These are phyloP conservation scores for Rhyzopertha dominica DNA, from an alignment of 1,140 invertebrate genomes.

Conservation along the genomic window DNA sequence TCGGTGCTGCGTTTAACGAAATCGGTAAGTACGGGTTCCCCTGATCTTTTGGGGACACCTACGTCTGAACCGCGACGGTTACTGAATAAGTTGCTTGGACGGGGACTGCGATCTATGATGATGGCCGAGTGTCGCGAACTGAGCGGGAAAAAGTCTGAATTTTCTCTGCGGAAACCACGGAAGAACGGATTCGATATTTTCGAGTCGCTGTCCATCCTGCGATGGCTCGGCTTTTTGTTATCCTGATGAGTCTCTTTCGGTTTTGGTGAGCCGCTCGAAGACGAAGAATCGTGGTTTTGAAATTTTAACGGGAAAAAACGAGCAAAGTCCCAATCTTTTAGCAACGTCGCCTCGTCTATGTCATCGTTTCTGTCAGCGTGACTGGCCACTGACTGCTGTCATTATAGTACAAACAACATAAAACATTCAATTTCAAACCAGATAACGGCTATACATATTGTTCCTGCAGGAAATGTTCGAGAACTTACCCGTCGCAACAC, in stretches of 20 bases:
- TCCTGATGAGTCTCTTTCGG: slow-evolving; percentile 41
- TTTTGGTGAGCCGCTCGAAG: slow-evolving; percentile 42
- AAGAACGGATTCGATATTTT: slow-evolving; percentile 64
- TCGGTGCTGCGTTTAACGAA: slow-evolving; percentile 59
- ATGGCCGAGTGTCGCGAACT: slow-evolving; percentile 68
- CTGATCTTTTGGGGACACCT: slow-evolving; percentile 48
- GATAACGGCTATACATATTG: slow-evolving; percentile 11
- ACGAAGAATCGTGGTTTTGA: slow-evolving; percentile 43
- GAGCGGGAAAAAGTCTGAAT: slow-evolving; percentile 72
- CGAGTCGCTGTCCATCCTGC: slow-evolving; percentile 63
- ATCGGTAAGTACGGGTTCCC: slow-evolving; percentile 67
- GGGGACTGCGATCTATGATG: slow-evolving; percentile 50
- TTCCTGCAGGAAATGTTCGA: background rate
- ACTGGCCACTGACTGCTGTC: slow-evolving; percentile 44
- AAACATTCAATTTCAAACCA: too few relatives aligned
- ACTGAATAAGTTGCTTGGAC: slow-evolving; percentile 60
- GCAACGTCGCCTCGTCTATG: slow-evolving; percentile 64
- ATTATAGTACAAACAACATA: slow-evolving; percentile 14
- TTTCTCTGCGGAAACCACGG: slow-evolving; percentile 72
- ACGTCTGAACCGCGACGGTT: slow-evolving; percentile 58
- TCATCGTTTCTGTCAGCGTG: slow-evolving; percentile 44
- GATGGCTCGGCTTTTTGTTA: slow-evolving; percentile 48
- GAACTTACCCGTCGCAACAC: slow-evolving; percentile 82
- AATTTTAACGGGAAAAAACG: slow-evolving; percentile 66
- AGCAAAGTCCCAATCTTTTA: slow-evolving; percentile 79